Evolutionary conservation across 2,113 vertebrate species (phyloP).

Genomic region (Lepus timidus): DNA sequence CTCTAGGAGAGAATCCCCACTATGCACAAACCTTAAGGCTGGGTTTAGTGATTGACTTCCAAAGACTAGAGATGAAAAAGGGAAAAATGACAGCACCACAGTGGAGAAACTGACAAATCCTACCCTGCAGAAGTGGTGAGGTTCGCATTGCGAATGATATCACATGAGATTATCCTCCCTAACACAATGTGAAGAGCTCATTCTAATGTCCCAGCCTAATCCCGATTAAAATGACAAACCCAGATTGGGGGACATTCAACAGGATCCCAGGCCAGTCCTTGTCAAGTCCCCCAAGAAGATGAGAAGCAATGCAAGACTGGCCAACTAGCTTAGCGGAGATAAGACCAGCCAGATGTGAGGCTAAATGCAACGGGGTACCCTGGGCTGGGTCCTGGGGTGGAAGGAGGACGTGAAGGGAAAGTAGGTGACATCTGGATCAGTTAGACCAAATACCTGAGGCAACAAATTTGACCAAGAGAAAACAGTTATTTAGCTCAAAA

Average conservation of each 20-base stretch:
- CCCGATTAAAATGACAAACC: neutral
- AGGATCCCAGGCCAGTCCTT: neutral
- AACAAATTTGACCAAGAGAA: too few species aligned
- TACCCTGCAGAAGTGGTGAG: neutral
- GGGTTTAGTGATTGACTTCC: neutral
- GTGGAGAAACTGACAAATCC: neutral
- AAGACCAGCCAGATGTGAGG: too few species aligned
- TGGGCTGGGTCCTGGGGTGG: neutral
- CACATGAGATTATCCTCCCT: too few species aligned
- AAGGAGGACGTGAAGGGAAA: neutral
- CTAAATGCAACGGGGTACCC: neutral
- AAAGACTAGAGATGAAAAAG: neutral
- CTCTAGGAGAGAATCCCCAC: neutral
- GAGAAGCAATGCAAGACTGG: neutral
- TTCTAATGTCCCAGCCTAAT: neutral
- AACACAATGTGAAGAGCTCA: too few species aligned
- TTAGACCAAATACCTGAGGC: too few species aligned
- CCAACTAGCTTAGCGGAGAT: neutral
- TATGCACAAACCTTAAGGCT: neutral
- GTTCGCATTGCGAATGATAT: neutral
- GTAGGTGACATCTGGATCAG: neutral
- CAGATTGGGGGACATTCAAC: neutral
- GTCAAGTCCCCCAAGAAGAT: neutral
- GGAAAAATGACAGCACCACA: neutral
- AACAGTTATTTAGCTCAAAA: too few species aligned